A percentile compares a stretch with the other conserved stretches of the same genome.
phyloP scores from a whole-genome alignment of 2,888 invertebrate genomes.

The Frankliniella intonsa region DNA sequence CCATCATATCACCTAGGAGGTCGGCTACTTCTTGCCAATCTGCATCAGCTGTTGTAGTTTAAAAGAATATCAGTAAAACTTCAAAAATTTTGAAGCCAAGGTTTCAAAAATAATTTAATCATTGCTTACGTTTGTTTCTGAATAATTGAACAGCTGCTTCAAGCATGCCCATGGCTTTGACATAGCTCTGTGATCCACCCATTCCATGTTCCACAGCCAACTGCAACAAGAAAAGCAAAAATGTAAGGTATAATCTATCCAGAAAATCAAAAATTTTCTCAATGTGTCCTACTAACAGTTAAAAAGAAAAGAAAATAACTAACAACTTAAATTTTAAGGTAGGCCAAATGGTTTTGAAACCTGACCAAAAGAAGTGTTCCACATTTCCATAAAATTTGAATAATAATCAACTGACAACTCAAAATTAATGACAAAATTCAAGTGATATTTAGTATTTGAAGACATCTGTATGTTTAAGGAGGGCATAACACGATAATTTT shows the following conservation, averaged over 20 bases:
- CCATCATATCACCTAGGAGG: slow-evolving; percentile 64
- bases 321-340: too few relatives aligned
- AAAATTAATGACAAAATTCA: too few relatives aligned
- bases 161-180: slow-evolving; percentile 45
- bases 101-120: slow-evolving; percentile 29
- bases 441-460: too few relatives aligned
- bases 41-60: slow-evolving; percentile 55
- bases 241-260: not conserved
- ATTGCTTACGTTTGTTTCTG: slow-evolving; percentile 30
- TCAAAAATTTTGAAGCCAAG: slow-evolving; percentile 4
- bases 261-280: not conserved
- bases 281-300: too few relatives aligned
- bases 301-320: too few relatives aligned
- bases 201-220: slow-evolving; percentile 69
- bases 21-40: slow-evolving; percentile 58
- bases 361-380: too few relatives aligned
- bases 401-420: too few relatives aligned
- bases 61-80: slow-evolving; percentile 40
- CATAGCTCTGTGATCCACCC: slow-evolving; percentile 65
- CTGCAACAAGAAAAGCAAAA: not conserved
- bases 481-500: too few relatives aligned
- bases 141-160: slow-evolving; percentile 29
- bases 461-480: too few relatives aligned
- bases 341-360: too few relatives aligned
- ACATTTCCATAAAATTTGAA: too few relatives aligned